phyloP scores from a whole-genome alignment of 2,113 vertebrate genomes.

The Thermophis baileyi region DNA sequence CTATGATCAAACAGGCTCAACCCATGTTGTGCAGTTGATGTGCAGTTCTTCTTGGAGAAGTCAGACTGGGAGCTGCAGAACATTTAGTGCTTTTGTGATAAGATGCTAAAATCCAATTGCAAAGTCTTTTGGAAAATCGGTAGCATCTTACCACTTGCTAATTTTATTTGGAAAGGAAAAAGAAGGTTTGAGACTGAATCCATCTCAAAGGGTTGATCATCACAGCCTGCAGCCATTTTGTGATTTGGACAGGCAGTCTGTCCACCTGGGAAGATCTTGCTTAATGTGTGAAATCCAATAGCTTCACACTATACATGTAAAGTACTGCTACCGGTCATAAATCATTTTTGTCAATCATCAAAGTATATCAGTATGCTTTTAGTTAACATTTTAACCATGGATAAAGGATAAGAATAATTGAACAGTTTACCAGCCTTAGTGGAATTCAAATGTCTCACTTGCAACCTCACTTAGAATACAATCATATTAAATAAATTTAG shows the following conservation, averaged over 20 bases:
- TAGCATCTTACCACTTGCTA: neutral
- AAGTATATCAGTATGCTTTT: constrained; percentile 2
- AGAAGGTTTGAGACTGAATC: neutral
- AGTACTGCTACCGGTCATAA: neutral
- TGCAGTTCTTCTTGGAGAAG: neutral
- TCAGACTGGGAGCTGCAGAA: neutral
- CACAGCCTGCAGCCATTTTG: neutral
- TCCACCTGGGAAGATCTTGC: neutral
- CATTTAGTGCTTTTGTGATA: neutral
- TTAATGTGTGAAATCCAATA: neutral
- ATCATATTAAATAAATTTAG: constrained; percentile 6
- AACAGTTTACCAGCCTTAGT: neutral
- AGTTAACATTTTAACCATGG: neutral
- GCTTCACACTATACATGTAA: neutral
- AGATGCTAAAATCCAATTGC: neutral
- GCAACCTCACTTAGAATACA: neutral
- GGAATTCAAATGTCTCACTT: constrained; percentile 7
- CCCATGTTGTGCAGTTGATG: neutral
- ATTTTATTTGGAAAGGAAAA: constrained; percentile 18
- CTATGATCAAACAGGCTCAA: neutral
- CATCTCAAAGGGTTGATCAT: neutral
- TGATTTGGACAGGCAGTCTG: constrained; percentile 5
- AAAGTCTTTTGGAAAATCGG: neutral
- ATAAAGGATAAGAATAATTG: neutral
- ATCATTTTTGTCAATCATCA: neutral